Evolutionary conservation across 2,113 vertebrate genomes (phyloP), one percentile per base, ranked within the genome.

Genomic region (Azemiops feae): DNA sequence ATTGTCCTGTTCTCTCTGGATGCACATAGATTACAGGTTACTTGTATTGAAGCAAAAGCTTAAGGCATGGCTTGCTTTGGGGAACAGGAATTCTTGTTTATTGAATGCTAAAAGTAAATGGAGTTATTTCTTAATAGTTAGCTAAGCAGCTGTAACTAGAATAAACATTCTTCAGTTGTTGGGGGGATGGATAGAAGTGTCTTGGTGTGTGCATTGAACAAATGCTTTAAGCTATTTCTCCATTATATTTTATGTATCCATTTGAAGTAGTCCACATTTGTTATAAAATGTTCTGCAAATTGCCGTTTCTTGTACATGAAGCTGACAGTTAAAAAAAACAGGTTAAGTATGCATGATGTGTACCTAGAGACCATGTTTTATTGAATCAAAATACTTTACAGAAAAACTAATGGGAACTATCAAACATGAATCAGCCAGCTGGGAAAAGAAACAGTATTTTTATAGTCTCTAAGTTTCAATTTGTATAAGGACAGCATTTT

Each of bases 31-130:
- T 94, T 60, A 90, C 95, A 47, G 93, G 57, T 92, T 88, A 85
- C 43, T 94, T 91, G 81, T 22, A 88, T 90, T 94, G 88, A 92
- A 95, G 90, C n/a, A 93, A 93, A 88, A 55, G 12, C 30, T 93
- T 86, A 95, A 39, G 64, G 86, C 57, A n/a, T 0, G 88, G n/a
- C 50, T 95, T 52, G 91, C 93, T 43, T 94, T 69, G 89, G 95
- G 92, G 85, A n/a, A 34, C 18, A 93, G 92, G n/a, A 1, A 95
- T 92, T n/a, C 53, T 92, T 95, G 64, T 34, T 0, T 88, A 87
- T 92, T 95, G 94, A 91, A 91, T 34, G 91, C 92, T 91, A 92
- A 3, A n/a, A 94, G 86, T 93, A 96, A 96, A 0, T 92, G 57
- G 86, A 92, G 86, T 95, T 89, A 96, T 64, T 92, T 93, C 52